Percentiles rank a stretch among this genome's conserved stretches.
phyloP scores from a whole-genome alignment of 2,888 invertebrate genomes.

The Athalia rosae region DNA sequence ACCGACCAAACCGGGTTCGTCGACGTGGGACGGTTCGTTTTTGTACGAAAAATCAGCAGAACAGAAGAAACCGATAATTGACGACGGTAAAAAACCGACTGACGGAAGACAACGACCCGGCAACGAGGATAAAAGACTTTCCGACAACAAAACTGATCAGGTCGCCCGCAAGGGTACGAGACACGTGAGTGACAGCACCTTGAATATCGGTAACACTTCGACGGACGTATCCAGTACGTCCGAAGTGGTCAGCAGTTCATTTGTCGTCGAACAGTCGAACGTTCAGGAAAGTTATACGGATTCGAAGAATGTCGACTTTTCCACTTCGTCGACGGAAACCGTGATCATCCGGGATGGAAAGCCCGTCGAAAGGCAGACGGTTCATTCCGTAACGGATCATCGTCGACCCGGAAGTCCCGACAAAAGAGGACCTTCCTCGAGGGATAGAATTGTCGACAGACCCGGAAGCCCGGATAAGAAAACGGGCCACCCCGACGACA shows the following conservation, averaged over 20 bases:
- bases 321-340: conserved; percentile 25
- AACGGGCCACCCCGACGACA: conserved; percentile 5
- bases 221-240: conserved; percentile 23
- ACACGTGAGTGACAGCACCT: conserved; percentile 56
- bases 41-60: conserved; percentile 46
- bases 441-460: conserved; percentile 50
- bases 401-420: conserved; percentile 30
- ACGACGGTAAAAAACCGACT: conserved; percentile 32
- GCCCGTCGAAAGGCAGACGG: conserved; percentile 24
- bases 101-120: conserved; percentile 21
- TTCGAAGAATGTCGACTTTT: conserved; percentile 33
- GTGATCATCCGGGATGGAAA: conserved; percentile 41
- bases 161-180: conserved; percentile 30
- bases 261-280: conserved; percentile 55
- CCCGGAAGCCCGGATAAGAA: conserved; percentile 21
- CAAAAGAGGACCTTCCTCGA: conserved; percentile 16
- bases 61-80: conserved; percentile 43
- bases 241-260: conserved; percentile 52
- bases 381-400: conserved; percentile 24
- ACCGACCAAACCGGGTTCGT: conserved; percentile 41
- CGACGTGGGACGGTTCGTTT: conserved; percentile 40
- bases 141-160: conserved; percentile 46
- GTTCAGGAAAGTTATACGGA: conserved; percentile 15
- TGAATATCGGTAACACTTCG: conserved; percentile 53
- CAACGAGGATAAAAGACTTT: conserved; percentile 12